Conservation (phyloP, 2,113 vertebrate species). For the Corythornis cristatus region DNA sequence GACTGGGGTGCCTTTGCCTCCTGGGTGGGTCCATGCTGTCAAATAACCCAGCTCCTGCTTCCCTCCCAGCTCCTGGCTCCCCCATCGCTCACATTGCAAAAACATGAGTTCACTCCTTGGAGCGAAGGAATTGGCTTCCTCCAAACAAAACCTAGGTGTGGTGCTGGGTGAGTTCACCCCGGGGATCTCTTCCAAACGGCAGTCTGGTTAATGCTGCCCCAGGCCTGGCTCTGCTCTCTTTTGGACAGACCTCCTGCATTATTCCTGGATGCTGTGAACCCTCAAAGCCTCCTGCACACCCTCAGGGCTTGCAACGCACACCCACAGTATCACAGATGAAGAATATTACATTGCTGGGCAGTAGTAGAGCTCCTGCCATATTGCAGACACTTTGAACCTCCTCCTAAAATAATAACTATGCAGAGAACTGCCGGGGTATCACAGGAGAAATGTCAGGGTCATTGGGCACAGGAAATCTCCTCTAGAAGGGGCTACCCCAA, state of each 20-base stretch:
- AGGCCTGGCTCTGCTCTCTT: background rate
- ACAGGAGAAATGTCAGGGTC: background rate
- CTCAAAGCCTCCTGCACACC: background rate
- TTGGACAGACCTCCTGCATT: background rate
- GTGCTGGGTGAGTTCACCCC: slow-evolving; percentile 65
- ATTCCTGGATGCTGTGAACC: background rate
- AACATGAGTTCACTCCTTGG: slow-evolving; percentile 67
- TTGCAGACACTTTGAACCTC: background rate
- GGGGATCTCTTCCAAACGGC: slow-evolving; percentile 42
- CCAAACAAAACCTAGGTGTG: slow-evolving; percentile 70
- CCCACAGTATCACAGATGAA: background rate
- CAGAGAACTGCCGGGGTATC: background rate
- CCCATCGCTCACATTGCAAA: slow-evolving; percentile 36
- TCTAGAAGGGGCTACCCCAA: background rate
- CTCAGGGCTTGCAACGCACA: background rate
- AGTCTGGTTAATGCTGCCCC: slow-evolving; percentile 24
- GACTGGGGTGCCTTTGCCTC: background rate
- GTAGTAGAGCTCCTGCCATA: background rate
- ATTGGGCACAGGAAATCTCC: background rate
- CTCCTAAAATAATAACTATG: background rate
- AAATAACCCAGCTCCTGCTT: slow-evolving; percentile 27
- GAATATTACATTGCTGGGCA: background rate
- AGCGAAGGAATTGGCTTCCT: slow-evolving; percentile 46
- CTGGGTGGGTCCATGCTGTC: slow-evolving; percentile 21
- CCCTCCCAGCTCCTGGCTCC: slow-evolving; percentile 61